These are phyloP conservation scores for Mythimna albipuncta DNA, from an alignment of 2,888 invertebrate genomes.

Conservation along the genomic window DNA sequence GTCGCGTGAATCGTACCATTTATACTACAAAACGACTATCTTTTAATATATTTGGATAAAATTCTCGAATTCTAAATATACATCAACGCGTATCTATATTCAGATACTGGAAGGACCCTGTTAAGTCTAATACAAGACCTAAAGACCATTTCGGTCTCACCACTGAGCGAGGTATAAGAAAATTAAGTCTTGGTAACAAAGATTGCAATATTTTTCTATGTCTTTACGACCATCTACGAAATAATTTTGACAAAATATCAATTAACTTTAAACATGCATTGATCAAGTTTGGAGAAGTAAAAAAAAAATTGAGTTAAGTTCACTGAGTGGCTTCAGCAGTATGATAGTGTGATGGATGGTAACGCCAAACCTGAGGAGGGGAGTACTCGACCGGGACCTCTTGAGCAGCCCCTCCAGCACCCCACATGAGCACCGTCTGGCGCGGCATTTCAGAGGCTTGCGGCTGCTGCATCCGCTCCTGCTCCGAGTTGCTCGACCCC, in stretches of 20 bases:
- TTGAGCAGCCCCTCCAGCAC: conserved; percentile 89
- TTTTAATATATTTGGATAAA: conserved; percentile 85
- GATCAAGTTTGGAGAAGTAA: conserved; percentile 18
- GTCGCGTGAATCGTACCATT: conserved; percentile 72
- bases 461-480: conserved; percentile 83
- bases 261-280: neutral
- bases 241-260: conserved; percentile 22
- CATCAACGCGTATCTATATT: conserved; percentile 66
- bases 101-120: conserved; percentile 87
- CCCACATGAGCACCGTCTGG: conserved; percentile 99
- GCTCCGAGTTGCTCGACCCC: conserved; percentile 86
- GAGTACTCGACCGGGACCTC: conserved; percentile 87
- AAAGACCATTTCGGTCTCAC: conserved; percentile 71
- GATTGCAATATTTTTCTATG: conserved; percentile 60
- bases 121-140: conserved; percentile 78
- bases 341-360: conserved; percentile 88
- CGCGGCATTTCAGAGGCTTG: conserved; percentile 92
- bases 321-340: conserved; percentile 89
- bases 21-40: conserved; percentile 78
- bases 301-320: conserved; percentile 54
- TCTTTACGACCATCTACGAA: conserved; percentile 33
- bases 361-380: conserved; percentile 89
- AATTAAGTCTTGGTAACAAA: conserved; percentile 79
- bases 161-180: conserved; percentile 82
- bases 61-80: conserved; percentile 74